Conservation (phyloP, 2,113 vertebrate genomes). For the Oreochromis spilurus region DNA sequence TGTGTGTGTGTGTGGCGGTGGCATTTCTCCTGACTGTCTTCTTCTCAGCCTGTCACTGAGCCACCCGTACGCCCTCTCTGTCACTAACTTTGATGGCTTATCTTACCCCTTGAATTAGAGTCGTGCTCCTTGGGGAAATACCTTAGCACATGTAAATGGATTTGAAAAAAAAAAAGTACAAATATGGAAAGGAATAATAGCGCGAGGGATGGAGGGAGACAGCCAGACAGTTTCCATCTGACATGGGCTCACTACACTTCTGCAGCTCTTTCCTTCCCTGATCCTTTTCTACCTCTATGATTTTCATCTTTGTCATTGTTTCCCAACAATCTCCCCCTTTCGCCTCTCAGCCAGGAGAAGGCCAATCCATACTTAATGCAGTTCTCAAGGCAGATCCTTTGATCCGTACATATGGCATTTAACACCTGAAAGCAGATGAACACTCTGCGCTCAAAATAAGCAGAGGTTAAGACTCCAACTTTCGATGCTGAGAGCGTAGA, state of each 20-base stretch:
- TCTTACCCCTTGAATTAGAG: constrained; percentile 66
- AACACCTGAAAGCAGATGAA: constrained; percentile 64
- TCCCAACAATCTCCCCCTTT: constrained; percentile 5
- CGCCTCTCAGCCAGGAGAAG: constrained; percentile 27
- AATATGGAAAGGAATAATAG: constrained; percentile 54
- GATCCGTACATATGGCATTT: constrained; percentile 71
- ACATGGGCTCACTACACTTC: not conserved
- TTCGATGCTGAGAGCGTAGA: not conserved
- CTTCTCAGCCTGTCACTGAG: constrained; percentile 59
- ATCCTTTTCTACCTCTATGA: not conserved
- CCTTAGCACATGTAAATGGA: constrained; percentile 65
- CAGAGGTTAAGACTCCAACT: constrained; percentile 36
- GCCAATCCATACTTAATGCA: constrained; percentile 25
- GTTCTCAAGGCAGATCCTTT: constrained; percentile 43
- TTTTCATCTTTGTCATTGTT: constrained; percentile 27
- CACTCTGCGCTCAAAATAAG: constrained; percentile 23
- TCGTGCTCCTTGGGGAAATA: constrained; percentile 64
- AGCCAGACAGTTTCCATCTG: constrained; percentile 11
- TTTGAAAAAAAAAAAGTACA: constrained; percentile 48
- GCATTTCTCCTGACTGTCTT: constrained; percentile 46
- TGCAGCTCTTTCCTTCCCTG: not conserved
- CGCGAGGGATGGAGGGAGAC: constrained; percentile 37
- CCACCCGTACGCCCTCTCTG: constrained; percentile 63
- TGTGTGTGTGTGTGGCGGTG: not conserved
- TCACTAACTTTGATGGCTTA: constrained; percentile 70